These are phyloP conservation scores for Epirrhoe alternata DNA, from an alignment of 2,888 invertebrate species.

Conservation along the genomic window DNA sequence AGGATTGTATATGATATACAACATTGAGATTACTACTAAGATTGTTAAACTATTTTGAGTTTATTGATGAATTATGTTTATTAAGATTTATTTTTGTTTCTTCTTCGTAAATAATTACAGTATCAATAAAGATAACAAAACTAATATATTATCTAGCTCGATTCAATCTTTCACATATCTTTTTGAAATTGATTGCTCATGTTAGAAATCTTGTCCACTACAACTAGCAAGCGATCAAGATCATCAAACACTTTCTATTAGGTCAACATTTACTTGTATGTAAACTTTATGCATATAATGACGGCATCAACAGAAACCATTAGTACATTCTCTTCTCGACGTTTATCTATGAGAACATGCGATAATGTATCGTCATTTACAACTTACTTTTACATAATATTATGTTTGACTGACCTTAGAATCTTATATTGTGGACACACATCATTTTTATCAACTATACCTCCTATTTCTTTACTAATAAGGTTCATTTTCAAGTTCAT, in stretches of 20 bases:
- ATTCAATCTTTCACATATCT: slow-evolving; percentile 3
- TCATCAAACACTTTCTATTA: slow-evolving; percentile 25
- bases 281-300: slow-evolving; percentile 42
- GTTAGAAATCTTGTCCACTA: slow-evolving; percentile 7
- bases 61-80: neutral
- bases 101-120: neutral
- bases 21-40: slow-evolving; percentile 17
- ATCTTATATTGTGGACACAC: slow-evolving; percentile 11
- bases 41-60: slow-evolving; percentile 4
- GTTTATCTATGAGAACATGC: slow-evolving; percentile 45
- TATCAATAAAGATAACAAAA: slow-evolving; percentile 5
- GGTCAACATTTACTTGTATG: slow-evolving; percentile 29
- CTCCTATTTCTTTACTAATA: slow-evolving; percentile 3
- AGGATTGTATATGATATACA: slow-evolving; percentile 21
- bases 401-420: slow-evolving; percentile 48
- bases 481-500: slow-evolving; percentile 17
- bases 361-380: slow-evolving; percentile 53
- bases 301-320: slow-evolving; percentile 46
- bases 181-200: slow-evolving; percentile 17
- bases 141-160: neutral
- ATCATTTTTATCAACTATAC: neutral
- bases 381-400: slow-evolving; percentile 53
- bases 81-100: slow-evolving; percentile 1
- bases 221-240: slow-evolving; percentile 17
- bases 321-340: slow-evolving; percentile 45